These are phyloP conservation scores for Ephestia elutella DNA, from an alignment of 1,140 invertebrate species.

Conservation along the genomic window DNA sequence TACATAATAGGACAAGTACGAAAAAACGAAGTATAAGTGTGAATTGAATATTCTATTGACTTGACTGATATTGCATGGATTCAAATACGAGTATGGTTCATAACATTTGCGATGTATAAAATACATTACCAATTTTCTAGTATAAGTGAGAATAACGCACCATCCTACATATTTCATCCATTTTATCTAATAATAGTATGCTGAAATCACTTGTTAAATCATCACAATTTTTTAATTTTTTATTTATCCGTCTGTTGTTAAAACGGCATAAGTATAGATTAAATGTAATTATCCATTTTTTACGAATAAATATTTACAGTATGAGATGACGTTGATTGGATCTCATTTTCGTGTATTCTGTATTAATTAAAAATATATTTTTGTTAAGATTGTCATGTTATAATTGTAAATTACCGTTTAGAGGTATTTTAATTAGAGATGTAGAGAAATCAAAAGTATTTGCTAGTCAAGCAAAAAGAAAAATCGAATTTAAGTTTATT, in stretches of 20 bases:
- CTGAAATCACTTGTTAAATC: not conserved
- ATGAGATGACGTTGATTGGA: slow-evolving; percentile 1
- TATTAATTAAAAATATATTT: not conserved
- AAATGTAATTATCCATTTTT: not conserved
- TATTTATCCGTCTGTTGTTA: too few species aligned
- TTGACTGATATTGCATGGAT: too few species aligned
- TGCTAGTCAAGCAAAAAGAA: slow-evolving; percentile 1
- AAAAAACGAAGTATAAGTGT: too few species aligned
- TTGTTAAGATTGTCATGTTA: not conserved
- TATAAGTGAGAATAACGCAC: not conserved
- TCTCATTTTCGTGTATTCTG: not conserved
- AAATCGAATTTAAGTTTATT: not conserved
- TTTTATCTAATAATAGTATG: not conserved
- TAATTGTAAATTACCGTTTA: not conserved
- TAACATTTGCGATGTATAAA: too few species aligned
- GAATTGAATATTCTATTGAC: too few species aligned
- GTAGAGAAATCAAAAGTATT: not conserved
- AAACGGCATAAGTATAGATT: not conserved
- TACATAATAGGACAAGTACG: too few species aligned
- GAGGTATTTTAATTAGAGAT: not conserved
- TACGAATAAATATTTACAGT: not conserved
- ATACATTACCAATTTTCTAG: too few species aligned
- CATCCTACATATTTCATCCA: slow-evolving; percentile 1
- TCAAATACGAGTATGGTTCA: too few species aligned
- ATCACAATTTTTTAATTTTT: not conserved